Percentiles rank a stretch among this genome's conserved stretches.
Conservation (phyloP, 1,140 invertebrate genomes). For the Rhagoletis pomonella region DNA sequence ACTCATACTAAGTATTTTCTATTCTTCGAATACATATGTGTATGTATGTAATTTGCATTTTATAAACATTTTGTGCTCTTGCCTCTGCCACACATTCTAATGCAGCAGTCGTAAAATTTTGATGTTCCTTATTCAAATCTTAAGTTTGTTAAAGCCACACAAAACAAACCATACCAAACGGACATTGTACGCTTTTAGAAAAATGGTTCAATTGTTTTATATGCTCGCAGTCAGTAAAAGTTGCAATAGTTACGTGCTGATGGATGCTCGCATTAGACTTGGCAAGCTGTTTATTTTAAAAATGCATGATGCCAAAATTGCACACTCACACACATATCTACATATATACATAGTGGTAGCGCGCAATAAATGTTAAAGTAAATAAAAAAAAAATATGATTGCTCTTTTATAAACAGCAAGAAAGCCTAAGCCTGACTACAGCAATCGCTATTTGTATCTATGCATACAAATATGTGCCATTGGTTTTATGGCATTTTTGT, state of each 20-base stretch:
- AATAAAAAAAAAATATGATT: background rate
- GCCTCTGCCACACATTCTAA: too few species aligned
- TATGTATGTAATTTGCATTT: too few species aligned
- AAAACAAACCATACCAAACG: background rate
- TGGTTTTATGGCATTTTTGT: background rate
- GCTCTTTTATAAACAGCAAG: background rate
- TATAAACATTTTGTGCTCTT: too few species aligned
- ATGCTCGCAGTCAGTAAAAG: background rate
- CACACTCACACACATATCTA: too few species aligned
- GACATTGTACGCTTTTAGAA: background rate
- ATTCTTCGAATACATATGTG: too few species aligned
- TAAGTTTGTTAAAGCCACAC: background rate
- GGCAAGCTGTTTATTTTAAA: too few species aligned
- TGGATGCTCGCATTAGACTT: too few species aligned
- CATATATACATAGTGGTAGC: too few species aligned
- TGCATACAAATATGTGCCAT: background rate
- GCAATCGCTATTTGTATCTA: background rate
- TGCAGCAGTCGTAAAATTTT: too few species aligned
- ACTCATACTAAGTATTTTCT: too few species aligned
- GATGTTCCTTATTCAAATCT: background rate
- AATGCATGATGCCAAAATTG: too few species aligned
- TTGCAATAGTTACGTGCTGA: background rate
- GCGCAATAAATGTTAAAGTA: background rate
- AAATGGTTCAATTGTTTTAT: slow-evolving; percentile 6
- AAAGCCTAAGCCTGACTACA: background rate